Evolutionary conservation across 2,113 vertebrate genomes (phyloP).

Genomic region (Hyla sarda): DNA sequence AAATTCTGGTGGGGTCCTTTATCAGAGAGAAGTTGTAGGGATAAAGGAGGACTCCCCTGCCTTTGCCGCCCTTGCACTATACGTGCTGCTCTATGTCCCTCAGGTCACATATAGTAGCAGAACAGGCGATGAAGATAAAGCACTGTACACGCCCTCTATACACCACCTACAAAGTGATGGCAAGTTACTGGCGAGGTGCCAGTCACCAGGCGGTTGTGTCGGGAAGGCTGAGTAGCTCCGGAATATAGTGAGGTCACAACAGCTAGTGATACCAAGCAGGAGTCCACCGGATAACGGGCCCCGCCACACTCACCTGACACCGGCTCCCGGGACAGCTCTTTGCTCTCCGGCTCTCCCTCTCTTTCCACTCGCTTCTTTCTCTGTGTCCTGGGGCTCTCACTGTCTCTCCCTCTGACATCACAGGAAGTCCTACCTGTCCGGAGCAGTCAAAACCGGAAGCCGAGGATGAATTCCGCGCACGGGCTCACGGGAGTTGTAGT

Average conservation of each 20-base stretch:
- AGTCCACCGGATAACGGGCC: background rate
- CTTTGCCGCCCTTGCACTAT: too few species aligned
- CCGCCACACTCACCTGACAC: background rate
- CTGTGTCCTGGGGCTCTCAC: conserved; percentile 22
- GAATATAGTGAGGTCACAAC: background rate
- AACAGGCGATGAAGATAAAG: background rate
- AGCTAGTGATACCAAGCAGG: too few species aligned
- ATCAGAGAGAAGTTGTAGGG: too few species aligned
- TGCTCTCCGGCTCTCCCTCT: background rate
- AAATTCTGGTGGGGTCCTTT: too few species aligned
- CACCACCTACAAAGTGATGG: background rate
- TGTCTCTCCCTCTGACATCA: conserved; percentile 50
- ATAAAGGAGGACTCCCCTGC: background rate
- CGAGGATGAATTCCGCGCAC: background rate
- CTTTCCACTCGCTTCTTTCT: background rate
- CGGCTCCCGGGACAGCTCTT: background rate
- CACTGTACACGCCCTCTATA: background rate
- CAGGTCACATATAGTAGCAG: background rate
- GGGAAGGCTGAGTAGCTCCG: background rate
- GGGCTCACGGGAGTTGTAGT: conserved; percentile 48
- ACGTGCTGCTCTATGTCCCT: background rate
- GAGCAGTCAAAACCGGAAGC: background rate
- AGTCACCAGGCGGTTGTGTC: background rate
- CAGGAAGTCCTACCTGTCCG: conserved; percentile 54
- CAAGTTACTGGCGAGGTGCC: background rate